Base-by-base conservation (phyloP, 2,888 invertebrate genomes). In the Drymonia ruficornis region DNA sequence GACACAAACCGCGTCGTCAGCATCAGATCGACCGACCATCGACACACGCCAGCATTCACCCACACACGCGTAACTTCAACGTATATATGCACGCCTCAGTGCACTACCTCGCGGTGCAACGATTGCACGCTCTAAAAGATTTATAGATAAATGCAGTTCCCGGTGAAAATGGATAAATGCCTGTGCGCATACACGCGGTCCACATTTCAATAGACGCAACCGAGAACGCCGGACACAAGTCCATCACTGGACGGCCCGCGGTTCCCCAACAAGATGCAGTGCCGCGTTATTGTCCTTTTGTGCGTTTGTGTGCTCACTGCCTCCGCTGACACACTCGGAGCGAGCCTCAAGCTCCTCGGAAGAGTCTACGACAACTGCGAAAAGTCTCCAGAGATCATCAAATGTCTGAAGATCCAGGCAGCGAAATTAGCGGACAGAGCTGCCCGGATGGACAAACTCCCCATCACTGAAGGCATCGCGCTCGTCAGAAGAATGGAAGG, bases 351-450 rank as follows among this genome's bases (percentile, higher is more conserved):
- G 78, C 81, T 94, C 48, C 73, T 94, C 44, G 86, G 91, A 67
- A 93, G 90, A 82, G 89, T 94, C 67, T 94, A 94, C 75, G 89
- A 93, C 65, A 94, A 94, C 76, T 96, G 96, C 80, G 93, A 94
- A 65, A 87, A 90, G 59, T 94, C 94, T 46, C 93, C 94, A 61
- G 95, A 96, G 73, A 89, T 95, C 50, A 84, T 95, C 65, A 95
- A 95, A 91, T 96, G 96, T 78, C 92, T 96, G 67, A 96, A 96
- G 84, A 89, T 96, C 53, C 95, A 96, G 77, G 95, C 95, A 0
- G 88, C 95, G 0, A 95, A 95, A 74, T 84, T 95, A 42, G 88
- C 94, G 13, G 95, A 95, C 60, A 89, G 95, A 16, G 96, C 96
- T 0, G 84, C 95, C 0, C 93, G 94, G 61, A 91, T 94, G 72